Base-by-base conservation (phyloP, 2,113 vertebrate species). In the Sminthopsis crassicaudata region DNA sequence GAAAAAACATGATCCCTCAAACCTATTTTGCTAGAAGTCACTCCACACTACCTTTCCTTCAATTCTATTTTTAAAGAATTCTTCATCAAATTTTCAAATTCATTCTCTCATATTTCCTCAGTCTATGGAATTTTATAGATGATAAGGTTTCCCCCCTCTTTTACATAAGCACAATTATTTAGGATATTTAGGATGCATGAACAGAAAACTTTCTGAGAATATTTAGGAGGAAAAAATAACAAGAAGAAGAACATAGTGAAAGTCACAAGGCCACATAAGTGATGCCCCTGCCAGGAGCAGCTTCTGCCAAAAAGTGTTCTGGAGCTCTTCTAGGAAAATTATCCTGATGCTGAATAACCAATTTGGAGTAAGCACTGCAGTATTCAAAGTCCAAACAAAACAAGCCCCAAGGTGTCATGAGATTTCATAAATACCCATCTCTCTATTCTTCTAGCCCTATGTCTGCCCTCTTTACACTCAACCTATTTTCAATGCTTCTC, bases 321-420 rank as follows among this genome's bases (percentile, higher is more conserved):
- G 46, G 92, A 93, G 93, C 2, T 25, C 67, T 97, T 90, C 46
- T 27, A 48, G 93, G 91, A 90, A 26, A 90, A 51, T 51, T 90
- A 30, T 50, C 46, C 89, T 90, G 24, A 95, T 92, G 36, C 92
- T 95, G 95, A 95, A 25, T 88, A 67, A 90, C 90, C 96, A 95
- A 93, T 97, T 96, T 96, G 96, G 50, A 97, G 91, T 97, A 90
- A 93, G 96, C 97, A 94, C 76, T 94, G 60, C 92, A 96, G 97
- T 95, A 96, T 93, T 96, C 90, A 95, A 96, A 93, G 51, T 88
- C 91, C 52, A 88, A 93, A 94, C 92, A 60, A 89, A 96, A 91
- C 92, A 92, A n/a, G 27, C 36, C 46, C 93, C 76, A 91, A 90
- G 46, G 93, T 95, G 50, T 96, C 95, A 52, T 84, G 67, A 84